Evolutionary conservation across 2,113 vertebrate species (phyloP), one percentile per base, ranked within the genome.

Genomic region (Laticauda colubrina): DNA sequence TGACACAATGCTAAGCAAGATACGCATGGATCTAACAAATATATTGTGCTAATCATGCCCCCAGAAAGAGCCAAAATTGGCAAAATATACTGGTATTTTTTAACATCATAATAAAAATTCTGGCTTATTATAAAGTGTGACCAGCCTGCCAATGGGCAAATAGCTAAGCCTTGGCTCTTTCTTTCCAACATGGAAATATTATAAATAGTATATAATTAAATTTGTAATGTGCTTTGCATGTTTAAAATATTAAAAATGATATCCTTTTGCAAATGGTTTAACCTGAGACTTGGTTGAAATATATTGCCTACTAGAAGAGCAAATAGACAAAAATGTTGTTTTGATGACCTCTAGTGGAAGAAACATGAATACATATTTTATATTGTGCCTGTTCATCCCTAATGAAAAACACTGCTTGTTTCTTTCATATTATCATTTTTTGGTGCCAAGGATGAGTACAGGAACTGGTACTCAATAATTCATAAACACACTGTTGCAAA

Each of bases 311-410:
- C 94, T 51, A 48, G 10, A 3, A 2, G 0, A 12, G 12, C 14
- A 0, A 0, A 21, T 11, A 64, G 86, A 75, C 86, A 10, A 94
- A 96, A 90, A 57, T 95, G 24, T 20, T 3, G 85, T 61, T 43
- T 90, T 97, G 59, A 86, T 91, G 96, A 96, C 95, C 93, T 93
- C 97, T 97, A 96, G 96, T 96, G 97, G 96, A 95, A 39, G n/a
- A 93, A 92, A 92, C 43, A 53, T 55, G n/a, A 90, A 69, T 2
- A 94, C 2, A 94, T 9, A 1, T 55, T 85, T 85, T 43, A 57
- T 21, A 89, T 45, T 4, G 4, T 89, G 86, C 51, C 34, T 56
- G 18, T 23, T 55, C 48, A 57, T 5, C 61, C 1, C 0, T 59
- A 91, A 54, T n/a, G n/a, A 45, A 56, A 69, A 21, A 5, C 43